Evolutionary conservation across 2,113 vertebrate species (phyloP), one percentile per base, ranked within the genome.

Genomic region (Siphamia tubifer): DNA sequence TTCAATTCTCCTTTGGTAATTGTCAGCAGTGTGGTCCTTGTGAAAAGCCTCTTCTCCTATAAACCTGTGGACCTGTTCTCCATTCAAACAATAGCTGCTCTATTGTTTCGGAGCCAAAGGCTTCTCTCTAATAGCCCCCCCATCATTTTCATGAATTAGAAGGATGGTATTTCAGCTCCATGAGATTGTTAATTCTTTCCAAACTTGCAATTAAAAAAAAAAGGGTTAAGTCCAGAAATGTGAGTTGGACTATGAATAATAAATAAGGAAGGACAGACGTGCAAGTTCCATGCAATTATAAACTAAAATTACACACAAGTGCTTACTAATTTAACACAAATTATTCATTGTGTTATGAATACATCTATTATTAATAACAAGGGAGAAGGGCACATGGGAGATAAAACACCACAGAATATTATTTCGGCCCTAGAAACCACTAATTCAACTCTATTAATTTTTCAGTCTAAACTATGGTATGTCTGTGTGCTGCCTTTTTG

Each of bases 271-370:
- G 47, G 45, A 77, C 30, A 51, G 34, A 68, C 40, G 49, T 68
- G 20, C 28, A 77, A 71, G 36, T 68, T 64, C 55, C 31, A 48
- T 58, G 49, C 69, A 77, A 83, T 87, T 81, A 77, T 21, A 36
- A 57, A 47, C 32, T 34, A 25, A 63, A 62, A 72, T 78, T 39
- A 56, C 58, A 65, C 17, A 34, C n/a, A 40, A 73, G 57, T 43
- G 21, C 61, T 60, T 38, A 75, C 48, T 67, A 70, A 78, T 81
- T 71, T 58, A 45, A 25, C 48, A 76, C 35, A 68, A 78, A 74
- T 82, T 68, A 82, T 89, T 85, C 55, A 83, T 70, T 68, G 71
- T 67, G 64, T 66, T 63, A 83, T 76, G 11, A 68, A 68, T 81
- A 74, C 53, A 74, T 83, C 32, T 56, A 72, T 75, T 70, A 47